Percentiles rank a stretch among this genome's conserved stretches.
Evolutionary conservation across 2,888 invertebrate species (phyloP).

Genomic region (Auanema freiburgensis): DNA sequence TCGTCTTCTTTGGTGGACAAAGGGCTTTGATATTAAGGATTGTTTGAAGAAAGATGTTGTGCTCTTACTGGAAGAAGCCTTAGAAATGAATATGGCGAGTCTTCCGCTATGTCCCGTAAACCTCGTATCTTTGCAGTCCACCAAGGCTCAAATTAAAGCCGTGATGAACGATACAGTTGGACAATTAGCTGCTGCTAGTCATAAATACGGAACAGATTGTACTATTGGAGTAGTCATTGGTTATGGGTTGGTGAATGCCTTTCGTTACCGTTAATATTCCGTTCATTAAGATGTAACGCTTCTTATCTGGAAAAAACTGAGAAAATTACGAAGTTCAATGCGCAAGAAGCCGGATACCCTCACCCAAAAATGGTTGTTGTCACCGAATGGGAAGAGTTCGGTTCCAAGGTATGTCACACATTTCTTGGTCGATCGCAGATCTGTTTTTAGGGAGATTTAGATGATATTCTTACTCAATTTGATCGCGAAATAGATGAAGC

Average conservation of each 20-base stretch:
- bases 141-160: conserved; percentile 63
- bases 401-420: conserved; percentile 39
- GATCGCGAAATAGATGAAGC: conserved; percentile 60
- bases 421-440: not conserved
- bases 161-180: conserved; percentile 65
- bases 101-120: not conserved
- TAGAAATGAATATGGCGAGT: conserved; percentile 62
- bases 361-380: conserved; percentile 64
- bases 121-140: conserved; percentile 42
- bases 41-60: conserved; percentile 64
- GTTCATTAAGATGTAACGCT: conserved; percentile 59
- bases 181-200: conserved; percentile 62
- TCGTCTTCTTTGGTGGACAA: conserved; percentile 64
- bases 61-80: conserved; percentile 59
- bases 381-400: conserved; percentile 65
- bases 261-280: not conserved
- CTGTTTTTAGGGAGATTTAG: conserved; percentile 55
- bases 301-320: conserved; percentile 62
- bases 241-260: conserved; percentile 53
- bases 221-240: conserved; percentile 63
- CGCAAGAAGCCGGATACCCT: conserved; percentile 47
- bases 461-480: conserved; percentile 60
- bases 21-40: conserved; percentile 64
- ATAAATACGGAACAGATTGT: conserved; percentile 63
- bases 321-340: conserved; percentile 62